A percentile compares a stretch with the other conserved stretches of the same genome.
Evolutionary conservation across 2,113 vertebrate species (phyloP).

Genomic region (Misgurnus anguillicaudatus): DNA sequence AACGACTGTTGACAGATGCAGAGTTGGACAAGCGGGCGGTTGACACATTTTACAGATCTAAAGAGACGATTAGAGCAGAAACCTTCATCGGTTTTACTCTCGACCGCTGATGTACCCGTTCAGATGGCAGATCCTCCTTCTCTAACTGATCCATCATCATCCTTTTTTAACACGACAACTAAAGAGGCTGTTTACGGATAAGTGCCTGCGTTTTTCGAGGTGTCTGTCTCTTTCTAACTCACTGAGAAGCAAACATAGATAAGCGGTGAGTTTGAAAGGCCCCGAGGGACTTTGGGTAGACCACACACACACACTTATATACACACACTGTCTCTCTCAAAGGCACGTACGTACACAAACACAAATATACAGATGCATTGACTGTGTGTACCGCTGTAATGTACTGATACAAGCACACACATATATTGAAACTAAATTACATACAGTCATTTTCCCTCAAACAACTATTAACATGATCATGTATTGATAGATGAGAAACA

Average conservation of each 20-base stretch:
- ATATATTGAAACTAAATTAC: neutral
- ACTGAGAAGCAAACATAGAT: neutral
- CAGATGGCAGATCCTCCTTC: neutral
- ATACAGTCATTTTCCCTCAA: neutral
- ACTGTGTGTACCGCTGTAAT: too few relatives aligned
- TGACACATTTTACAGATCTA: constrained; percentile 2
- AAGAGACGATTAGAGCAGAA: constrained; percentile 1
- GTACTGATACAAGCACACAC: too few relatives aligned
- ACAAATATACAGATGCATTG: neutral
- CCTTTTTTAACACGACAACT: neutral
- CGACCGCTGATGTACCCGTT: neutral
- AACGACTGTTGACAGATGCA: neutral
- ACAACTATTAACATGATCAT: constrained; percentile 24
- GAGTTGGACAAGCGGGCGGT: neutral
- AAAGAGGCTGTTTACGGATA: constrained; percentile 7
- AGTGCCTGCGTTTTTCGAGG: neutral
- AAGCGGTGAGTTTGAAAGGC: too few relatives aligned
- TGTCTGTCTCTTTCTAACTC: neutral
- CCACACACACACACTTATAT: neutral
- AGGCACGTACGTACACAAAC: neutral
- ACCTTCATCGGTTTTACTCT: constrained; percentile 4
- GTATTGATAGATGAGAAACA: constrained; percentile 16
- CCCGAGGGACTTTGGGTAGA: neutral
- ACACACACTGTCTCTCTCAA: neutral
- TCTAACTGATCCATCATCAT: neutral